These are phyloP conservation scores for Myiotriccus ornatus DNA, from an alignment of 2,797 vertebrate species.

Conservation along the genomic window DNA sequence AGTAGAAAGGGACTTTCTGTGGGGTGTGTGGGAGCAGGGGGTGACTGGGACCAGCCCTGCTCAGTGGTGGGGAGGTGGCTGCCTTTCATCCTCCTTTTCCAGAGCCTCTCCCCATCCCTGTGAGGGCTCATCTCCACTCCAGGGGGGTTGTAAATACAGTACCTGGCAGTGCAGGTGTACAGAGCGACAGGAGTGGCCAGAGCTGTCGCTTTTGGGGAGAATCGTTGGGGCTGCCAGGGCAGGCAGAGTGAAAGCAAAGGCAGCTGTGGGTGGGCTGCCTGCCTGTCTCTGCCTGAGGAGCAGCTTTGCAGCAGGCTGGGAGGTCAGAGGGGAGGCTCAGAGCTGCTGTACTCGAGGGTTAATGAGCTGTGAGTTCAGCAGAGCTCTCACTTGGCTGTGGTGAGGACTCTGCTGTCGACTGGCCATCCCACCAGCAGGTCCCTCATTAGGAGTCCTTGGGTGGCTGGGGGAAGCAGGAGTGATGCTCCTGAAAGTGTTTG, in stretches of 20 bases:
- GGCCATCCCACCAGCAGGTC: background rate
- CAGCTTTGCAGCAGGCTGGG: background rate
- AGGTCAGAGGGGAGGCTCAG: background rate
- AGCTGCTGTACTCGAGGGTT: background rate
- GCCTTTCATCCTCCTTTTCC: background rate
- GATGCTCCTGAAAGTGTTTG: accelerated
- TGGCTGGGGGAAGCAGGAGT: background rate
- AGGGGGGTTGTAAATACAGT: accelerated
- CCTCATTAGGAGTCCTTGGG: background rate
- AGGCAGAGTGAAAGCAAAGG: no score
- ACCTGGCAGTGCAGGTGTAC: accelerated
- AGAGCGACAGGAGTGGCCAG: background rate
- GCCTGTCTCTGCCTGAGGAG: background rate
- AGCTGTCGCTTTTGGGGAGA: background rate
- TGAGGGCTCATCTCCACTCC: background rate
- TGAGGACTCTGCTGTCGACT: accelerated
- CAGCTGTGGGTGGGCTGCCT: background rate
- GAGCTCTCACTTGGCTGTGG: background rate
- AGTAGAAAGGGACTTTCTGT: background rate
- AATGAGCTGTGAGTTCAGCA: background rate
- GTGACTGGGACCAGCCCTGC: background rate
- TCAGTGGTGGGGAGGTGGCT: accelerated
- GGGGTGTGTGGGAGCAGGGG: accelerated
- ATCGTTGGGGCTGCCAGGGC: background rate
- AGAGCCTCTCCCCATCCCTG: background rate